A percentile compares a stretch with the other conserved stretches of the same genome.
Evolutionary conservation across 2,888 invertebrate genomes (phyloP).

Genomic region (Troides oblongomaculatus): DNA sequence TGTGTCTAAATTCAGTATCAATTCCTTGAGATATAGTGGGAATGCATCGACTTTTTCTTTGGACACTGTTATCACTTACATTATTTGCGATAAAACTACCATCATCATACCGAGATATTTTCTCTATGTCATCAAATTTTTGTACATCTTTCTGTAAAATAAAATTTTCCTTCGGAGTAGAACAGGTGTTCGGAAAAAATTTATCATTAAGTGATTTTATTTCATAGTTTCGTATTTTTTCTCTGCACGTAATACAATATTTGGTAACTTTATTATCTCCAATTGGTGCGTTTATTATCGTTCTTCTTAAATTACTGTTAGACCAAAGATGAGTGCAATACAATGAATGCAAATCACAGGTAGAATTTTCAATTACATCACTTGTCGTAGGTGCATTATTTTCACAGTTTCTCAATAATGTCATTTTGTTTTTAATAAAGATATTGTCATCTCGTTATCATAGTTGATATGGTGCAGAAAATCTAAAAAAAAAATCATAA

Average conservation of each 20-base stretch:
- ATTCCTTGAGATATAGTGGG: slow-evolving; percentile 71
- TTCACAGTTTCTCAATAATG: slow-evolving; percentile 52
- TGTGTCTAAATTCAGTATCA: slow-evolving; percentile 64
- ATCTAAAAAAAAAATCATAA: slow-evolving; percentile 41
- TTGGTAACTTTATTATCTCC: slow-evolving; percentile 55
- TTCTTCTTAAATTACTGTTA: slow-evolving; percentile 59
- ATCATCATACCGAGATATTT: slow-evolving; percentile 24
- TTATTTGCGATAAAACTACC: slow-evolving; percentile 34
- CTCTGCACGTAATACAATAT: slow-evolving; percentile 68
- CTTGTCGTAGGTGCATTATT: slow-evolving; percentile 45
- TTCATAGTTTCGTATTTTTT: slow-evolving; percentile 73
- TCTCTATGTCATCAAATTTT: slow-evolving; percentile 35
- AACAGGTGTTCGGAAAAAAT: slow-evolving; percentile 64
- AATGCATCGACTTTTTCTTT: slow-evolving; percentile 49
- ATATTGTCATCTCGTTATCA: slow-evolving; percentile 34
- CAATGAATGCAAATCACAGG: slow-evolving; percentile 58
- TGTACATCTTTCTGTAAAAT: slow-evolving; percentile 35
- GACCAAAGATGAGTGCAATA: slow-evolving; percentile 71
- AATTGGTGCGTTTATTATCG: slow-evolving; percentile 52
- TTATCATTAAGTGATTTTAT: slow-evolving; percentile 50
- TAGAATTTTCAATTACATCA: slow-evolving; percentile 49
- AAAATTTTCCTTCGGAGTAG: slow-evolving; percentile 59
- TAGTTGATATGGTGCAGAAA: slow-evolving; percentile 32
- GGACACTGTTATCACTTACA: slow-evolving; percentile 25
- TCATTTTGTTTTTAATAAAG: slow-evolving; percentile 49